Evolutionary conservation across 1,140 invertebrate species (phyloP).

Genomic region (Pygmarrhopalites habei): DNA sequence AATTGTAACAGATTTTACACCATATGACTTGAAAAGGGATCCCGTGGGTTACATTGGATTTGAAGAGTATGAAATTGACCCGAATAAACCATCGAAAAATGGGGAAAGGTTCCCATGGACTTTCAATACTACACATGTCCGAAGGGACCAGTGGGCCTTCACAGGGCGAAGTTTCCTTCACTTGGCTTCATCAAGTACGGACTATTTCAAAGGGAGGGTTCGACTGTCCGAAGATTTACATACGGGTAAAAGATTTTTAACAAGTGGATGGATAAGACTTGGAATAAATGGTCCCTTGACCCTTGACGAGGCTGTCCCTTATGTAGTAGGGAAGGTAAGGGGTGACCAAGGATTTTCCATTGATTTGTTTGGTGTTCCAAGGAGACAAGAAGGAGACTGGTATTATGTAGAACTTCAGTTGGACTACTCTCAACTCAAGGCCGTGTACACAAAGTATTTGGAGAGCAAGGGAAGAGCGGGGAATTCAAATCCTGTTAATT

Average conservation of each 20-base stretch:
- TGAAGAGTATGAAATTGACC: constrained; percentile 3
- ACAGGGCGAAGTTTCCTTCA: background rate
- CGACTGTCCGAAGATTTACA: background rate
- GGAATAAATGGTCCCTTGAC: background rate
- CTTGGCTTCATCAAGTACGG: background rate
- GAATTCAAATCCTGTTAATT: background rate
- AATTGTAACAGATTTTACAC: background rate
- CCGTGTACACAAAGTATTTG: background rate
- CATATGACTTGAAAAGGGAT: background rate
- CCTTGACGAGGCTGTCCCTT: background rate
- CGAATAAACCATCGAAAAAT: background rate
- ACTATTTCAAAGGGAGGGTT: background rate
- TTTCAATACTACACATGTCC: no score
- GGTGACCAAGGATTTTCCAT: no score
- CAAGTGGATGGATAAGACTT: background rate
- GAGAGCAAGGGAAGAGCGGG: background rate
- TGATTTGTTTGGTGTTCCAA: no score
- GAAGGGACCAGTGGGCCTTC: no score
- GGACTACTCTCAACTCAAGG: background rate
- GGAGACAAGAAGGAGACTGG: no score
- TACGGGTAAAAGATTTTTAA: background rate
- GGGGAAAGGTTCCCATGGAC: no score
- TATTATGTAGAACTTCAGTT: background rate
- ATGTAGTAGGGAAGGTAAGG: background rate
- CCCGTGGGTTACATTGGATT: constrained; percentile 10